phyloP scores from a whole-genome alignment of 2,888 invertebrate genomes.

The Cacoxenus indagator region DNA sequence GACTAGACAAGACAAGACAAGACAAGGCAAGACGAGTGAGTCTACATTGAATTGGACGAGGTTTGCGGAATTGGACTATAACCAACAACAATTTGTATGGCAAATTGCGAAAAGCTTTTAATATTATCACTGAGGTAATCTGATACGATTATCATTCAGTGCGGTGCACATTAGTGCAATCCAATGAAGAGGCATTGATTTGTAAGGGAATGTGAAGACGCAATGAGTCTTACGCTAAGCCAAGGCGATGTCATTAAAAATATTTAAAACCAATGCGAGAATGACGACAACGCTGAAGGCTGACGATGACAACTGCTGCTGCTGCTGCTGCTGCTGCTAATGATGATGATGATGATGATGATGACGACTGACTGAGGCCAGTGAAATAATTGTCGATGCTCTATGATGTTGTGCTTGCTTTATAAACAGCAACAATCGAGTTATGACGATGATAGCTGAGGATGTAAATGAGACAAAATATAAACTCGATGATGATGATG shows the following conservation, averaged over 20 bases:
- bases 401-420: background rate
- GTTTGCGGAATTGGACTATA: background rate
- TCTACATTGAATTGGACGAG: too few species aligned
- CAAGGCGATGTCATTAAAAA: conserved; percentile 55
- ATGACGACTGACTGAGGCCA: background rate
- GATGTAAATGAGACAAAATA: background rate
- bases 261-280: conserved; percentile 49
- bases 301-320: background rate
- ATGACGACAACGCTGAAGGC: conserved; percentile 24
- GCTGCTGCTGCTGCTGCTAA: conserved; percentile 15
- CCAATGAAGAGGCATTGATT: background rate
- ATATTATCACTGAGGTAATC: conserved; percentile 56
- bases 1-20: background rate
- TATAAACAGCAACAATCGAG: too few species aligned
- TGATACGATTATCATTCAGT: conserved; percentile 60
- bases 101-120: conserved; percentile 62
- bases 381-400: background rate
- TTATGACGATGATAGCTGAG: too few species aligned
- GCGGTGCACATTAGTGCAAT: conserved; percentile 46
- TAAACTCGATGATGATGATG: conserved; percentile 24
- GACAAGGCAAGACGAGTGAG: too few species aligned
- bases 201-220: too few species aligned
- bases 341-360: conserved; percentile 6
- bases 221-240: conserved; percentile 43
- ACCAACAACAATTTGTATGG: conserved; percentile 55